phyloP scores from a whole-genome alignment of 92 coral and sea anemone species.

The Porites cylindrica region DNA sequence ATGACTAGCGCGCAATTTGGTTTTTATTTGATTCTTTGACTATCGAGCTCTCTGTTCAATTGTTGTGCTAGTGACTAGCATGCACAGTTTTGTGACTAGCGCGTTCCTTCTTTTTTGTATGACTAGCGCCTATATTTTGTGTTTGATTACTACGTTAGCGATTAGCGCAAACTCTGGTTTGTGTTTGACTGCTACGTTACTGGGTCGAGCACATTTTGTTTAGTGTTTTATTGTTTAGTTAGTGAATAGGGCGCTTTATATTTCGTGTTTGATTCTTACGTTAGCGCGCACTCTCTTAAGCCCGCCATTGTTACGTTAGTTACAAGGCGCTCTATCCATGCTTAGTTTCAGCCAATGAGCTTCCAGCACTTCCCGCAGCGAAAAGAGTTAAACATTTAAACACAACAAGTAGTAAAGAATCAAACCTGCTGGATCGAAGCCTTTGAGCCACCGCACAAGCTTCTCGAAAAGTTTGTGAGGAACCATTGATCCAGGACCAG shows the following conservation, averaged over 20 bases:
- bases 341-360: no score
- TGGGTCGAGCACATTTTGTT: neutral
- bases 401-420: neutral
- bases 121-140: neutral
- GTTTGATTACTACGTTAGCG: neutral
- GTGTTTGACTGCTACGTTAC: neutral
- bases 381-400: no score
- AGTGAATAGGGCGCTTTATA: no score
- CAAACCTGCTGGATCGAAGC: constrained; percentile 38
- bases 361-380: no score
- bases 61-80: neutral
- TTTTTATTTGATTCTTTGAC: no score
- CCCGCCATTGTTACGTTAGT: no score
- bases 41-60: no score
- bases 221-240: neutral
- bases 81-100: neutral
- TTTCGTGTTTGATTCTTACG: neutral
- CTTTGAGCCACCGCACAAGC: constrained; percentile 67
- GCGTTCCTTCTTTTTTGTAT: no score
- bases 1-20: no score
- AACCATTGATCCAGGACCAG: constrained; percentile 78
- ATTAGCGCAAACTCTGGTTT: neutral
- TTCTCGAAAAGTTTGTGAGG: constrained; percentile 49
- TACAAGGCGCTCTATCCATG: no score
- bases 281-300: neutral